Conservation (phyloP, 2,888 invertebrate species). For the Suillia variegata region DNA sequence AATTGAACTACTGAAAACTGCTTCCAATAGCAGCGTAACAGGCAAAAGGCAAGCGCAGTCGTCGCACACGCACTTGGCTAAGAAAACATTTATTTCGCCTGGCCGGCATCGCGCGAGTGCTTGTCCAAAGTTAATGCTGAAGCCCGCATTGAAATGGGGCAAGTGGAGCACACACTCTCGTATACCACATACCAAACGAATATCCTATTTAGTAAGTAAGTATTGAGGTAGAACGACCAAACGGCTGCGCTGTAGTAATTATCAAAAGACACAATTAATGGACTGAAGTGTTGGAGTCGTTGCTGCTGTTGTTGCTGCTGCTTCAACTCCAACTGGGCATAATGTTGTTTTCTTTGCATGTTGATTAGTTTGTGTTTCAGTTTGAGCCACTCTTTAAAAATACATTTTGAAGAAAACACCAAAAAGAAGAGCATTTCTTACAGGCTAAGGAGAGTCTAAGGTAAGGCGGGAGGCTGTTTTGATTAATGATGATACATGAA, state of each 20-base stretch:
- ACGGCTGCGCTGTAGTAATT: not conserved
- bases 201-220: not conserved
- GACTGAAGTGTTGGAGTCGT: not conserved
- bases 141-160: conserved; percentile 45
- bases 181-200: conserved; percentile 19
- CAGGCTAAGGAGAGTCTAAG: not conserved
- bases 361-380: conserved; percentile 38
- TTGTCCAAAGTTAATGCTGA: conserved; percentile 3
- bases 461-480: conserved; percentile 48
- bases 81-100: not conserved
- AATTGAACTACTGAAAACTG: conserved; percentile 49
- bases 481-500: conserved; percentile 60
- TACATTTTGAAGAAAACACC: not conserved
- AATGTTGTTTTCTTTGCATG: conserved; percentile 52
- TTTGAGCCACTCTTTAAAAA: not conserved
- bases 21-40: conserved; percentile 33
- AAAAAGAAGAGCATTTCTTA: not conserved
- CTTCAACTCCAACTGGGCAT: conserved; percentile 18
- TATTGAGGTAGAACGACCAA: too few relatives aligned
- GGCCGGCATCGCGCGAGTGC: conserved; percentile 3
- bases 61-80: not conserved
- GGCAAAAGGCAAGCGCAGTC: not conserved
- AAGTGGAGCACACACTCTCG: conserved; percentile 42
- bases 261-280: not conserved
- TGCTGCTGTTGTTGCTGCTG: conserved; percentile 11